Percentiles rank a stretch among this genome's conserved stretches.
Conservation (phyloP, 30 jellyfish, hydroid and myxozoan genomes). For the Cassiopea xamachana region DNA sequence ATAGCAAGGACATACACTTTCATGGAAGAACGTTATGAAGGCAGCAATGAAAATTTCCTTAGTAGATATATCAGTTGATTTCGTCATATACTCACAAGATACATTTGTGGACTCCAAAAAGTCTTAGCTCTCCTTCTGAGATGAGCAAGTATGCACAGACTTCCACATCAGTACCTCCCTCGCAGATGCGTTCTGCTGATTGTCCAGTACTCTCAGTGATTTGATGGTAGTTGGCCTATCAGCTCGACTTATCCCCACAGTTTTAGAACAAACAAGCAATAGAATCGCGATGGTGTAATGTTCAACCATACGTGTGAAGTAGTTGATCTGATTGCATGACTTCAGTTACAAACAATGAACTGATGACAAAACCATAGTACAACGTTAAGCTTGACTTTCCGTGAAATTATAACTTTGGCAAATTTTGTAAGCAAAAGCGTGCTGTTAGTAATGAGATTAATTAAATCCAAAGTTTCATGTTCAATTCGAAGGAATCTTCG, state of each 20-base stretch:
- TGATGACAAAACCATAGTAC: background rate
- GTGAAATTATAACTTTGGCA: conserved; percentile 1
- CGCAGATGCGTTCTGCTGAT: background rate
- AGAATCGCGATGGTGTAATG: background rate
- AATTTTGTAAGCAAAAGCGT: background rate
- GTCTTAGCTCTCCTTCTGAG: background rate
- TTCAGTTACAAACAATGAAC: background rate
- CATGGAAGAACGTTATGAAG: no score
- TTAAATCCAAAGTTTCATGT: background rate
- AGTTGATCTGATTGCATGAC: background rate
- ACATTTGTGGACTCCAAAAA: background rate
- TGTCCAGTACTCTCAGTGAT: background rate
- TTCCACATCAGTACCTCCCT: background rate
- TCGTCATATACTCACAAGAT: background rate
- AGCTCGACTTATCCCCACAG: background rate
- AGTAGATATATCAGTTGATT: background rate
- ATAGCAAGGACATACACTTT: no score
- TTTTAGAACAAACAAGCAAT: background rate
- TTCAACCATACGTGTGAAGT: background rate
- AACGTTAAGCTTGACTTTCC: background rate
- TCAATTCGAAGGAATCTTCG: background rate
- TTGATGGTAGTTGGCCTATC: background rate
- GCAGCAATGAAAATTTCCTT: no score
- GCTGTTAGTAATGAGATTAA: background rate
- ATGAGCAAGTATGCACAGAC: background rate